Evolutionary conservation across 2,113 vertebrate species (phyloP).

Genomic region (Macrotus californicus): DNA sequence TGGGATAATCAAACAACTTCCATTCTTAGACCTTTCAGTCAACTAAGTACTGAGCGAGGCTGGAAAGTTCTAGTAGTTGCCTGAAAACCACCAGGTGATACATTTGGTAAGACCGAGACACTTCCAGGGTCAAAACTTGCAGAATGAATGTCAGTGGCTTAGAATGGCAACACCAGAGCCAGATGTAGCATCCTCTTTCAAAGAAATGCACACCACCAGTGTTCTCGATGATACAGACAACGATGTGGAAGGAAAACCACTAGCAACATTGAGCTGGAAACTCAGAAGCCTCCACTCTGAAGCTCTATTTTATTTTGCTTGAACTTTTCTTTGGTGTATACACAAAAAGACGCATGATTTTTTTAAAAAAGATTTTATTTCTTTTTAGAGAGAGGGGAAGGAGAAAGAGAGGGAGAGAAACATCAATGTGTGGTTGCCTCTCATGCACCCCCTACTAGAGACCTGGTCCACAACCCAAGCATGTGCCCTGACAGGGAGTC

Average conservation of each 20-base stretch:
- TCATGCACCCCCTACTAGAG: too few relatives aligned
- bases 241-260: not conserved
- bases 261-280: not conserved
- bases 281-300: not conserved
- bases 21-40: not conserved
- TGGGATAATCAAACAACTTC: not conserved
- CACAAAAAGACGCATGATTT: not conserved
- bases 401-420: too few relatives aligned
- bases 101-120: not conserved
- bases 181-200: not conserved
- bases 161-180: not conserved
- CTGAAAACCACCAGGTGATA: not conserved
- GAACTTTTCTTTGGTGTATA: not conserved
- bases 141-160: not conserved
- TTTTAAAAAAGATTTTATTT: not conserved
- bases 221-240: not conserved
- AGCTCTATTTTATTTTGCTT: not conserved
- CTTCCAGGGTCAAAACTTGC: not conserved
- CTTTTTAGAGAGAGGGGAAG: too few relatives aligned
- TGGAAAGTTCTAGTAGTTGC: not conserved
- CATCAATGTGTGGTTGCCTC: too few relatives aligned
- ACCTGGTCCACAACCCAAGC: too few relatives aligned
- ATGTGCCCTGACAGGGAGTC: too few relatives aligned
- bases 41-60: not conserved
- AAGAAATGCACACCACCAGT: not conserved